A percentile compares a stretch with the other conserved stretches of the same genome.
Conservation (phyloP, 2,888 invertebrate species). For the Tetanocera ferruginea region DNA sequence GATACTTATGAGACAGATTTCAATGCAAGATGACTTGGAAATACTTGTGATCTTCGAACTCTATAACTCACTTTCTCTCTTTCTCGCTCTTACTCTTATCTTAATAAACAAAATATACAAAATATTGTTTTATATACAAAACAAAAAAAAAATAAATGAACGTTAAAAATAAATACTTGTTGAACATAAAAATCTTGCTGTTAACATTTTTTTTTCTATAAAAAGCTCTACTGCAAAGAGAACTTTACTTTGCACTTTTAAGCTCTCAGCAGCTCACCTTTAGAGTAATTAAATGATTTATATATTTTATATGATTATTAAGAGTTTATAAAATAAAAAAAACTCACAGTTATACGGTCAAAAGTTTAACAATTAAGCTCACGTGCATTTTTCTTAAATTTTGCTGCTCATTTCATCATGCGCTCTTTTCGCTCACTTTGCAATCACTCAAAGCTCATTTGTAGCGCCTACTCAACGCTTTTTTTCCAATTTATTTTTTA, state of each 20-base stretch:
- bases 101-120: neutral
- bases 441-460: constrained; percentile 3
- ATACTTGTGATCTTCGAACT: constrained; percentile 57
- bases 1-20: constrained; percentile 69
- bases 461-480: too few species aligned
- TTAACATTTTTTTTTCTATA: too few species aligned
- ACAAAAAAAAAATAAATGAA: neutral
- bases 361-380: constrained; percentile 1
- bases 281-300: too few species aligned
- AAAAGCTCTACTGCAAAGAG: too few species aligned
- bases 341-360: too few species aligned
- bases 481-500: too few species aligned
- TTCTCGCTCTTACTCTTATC: neutral
- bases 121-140: constrained; percentile 20
- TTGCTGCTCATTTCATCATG: neutral
- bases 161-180: neutral
- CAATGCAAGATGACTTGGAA: constrained; percentile 67
- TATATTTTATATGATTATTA: too few species aligned
- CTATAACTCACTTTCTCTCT: constrained; percentile 26
- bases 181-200: neutral
- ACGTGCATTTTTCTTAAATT: neutral
- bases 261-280: too few species aligned
- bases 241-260: too few species aligned
- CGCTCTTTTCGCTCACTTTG: neutral
- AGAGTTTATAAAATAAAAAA: too few species aligned